A percentile compares a stretch with the other conserved stretches of the same genome.
Conservation (phyloP, 1,140 invertebrate genomes). For the Drosophila subobscura region DNA sequence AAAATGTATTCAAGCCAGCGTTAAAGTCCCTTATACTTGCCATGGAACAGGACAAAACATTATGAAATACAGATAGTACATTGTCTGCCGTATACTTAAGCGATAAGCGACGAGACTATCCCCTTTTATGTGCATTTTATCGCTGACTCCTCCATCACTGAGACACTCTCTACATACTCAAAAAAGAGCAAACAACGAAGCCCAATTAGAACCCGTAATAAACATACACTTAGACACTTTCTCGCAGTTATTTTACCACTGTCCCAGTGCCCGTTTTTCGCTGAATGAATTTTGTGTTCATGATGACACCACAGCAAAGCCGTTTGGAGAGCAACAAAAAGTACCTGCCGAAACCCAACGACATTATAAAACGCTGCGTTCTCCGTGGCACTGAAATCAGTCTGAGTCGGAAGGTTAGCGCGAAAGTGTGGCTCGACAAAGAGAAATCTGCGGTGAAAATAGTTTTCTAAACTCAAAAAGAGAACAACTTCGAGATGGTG, state of each 20-base stretch:
- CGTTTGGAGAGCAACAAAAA: constrained; percentile 24
- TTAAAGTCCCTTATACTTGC: no score
- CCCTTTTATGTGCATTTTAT: no score
- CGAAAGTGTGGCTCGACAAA: background rate
- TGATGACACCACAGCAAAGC: constrained; percentile 28
- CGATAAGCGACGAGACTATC: no score
- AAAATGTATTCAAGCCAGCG: no score
- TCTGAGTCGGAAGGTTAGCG: constrained; percentile 18
- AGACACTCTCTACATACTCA: no score
- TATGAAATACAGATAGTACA: no score
- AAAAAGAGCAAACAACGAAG: background rate
- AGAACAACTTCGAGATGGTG: constrained; percentile 44
- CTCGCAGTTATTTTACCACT: constrained; percentile 6
- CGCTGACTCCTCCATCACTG: no score
- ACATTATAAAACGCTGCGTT: constrained; percentile 31
- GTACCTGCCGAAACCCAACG: constrained; percentile 2
- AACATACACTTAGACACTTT: background rate
- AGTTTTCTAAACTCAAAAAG: background rate
- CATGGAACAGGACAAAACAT: no score
- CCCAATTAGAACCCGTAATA: background rate
- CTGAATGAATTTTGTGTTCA: constrained; percentile 31
- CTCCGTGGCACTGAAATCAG: constrained; percentile 6
- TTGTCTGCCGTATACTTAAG: no score
- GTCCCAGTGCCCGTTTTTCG: constrained; percentile 7
- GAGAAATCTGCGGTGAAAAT: background rate